Percentiles rank a stretch among this genome's conserved stretches.
These are phyloP conservation scores for Engystomops pustulosus DNA, from an alignment of 2,113 vertebrate genomes.

Conservation along the genomic window DNA sequence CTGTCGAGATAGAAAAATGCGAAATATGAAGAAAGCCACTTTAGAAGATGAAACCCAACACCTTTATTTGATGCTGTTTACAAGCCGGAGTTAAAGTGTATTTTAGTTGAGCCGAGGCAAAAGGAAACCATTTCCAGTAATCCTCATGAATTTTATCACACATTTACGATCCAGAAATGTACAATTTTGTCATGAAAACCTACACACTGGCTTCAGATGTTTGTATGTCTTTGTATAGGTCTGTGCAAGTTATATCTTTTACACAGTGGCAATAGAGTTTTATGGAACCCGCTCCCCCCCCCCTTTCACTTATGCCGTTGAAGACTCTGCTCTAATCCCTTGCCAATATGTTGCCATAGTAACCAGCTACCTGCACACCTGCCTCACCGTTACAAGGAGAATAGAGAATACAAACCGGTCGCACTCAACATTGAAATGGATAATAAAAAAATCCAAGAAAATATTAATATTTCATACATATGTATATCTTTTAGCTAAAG, in stretches of 20 bases:
- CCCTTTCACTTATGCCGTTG: conserved; percentile 31
- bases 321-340: conserved; percentile 80
- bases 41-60: background rate
- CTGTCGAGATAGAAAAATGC: background rate
- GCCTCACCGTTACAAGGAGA: conserved; percentile 71
- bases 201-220: conserved; percentile 20
- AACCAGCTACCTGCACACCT: conserved; percentile 84
- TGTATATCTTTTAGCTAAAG: conserved; percentile 69
- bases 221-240: conserved; percentile 48
- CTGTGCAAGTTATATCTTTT: conserved; percentile 55
- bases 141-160: conserved; percentile 46
- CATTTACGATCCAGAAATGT: conserved; percentile 41
- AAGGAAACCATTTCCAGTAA: conserved; percentile 9
- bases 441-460: conserved; percentile 74
- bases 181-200: conserved; percentile 37
- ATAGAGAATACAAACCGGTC: conserved; percentile 72
- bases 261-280: conserved; percentile 54
- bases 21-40: conserved; percentile 6
- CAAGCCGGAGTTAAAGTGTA: conserved; percentile 7
- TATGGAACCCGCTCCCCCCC: conserved; percentile 31
- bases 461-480: conserved; percentile 78
- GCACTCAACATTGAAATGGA: conserved; percentile 74
- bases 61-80: background rate
- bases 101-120: background rate
- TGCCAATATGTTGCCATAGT: conserved; percentile 79